These are phyloP conservation scores for Callionymus lyra DNA, from an alignment of 2,113 vertebrate genomes.

Conservation along the genomic window DNA sequence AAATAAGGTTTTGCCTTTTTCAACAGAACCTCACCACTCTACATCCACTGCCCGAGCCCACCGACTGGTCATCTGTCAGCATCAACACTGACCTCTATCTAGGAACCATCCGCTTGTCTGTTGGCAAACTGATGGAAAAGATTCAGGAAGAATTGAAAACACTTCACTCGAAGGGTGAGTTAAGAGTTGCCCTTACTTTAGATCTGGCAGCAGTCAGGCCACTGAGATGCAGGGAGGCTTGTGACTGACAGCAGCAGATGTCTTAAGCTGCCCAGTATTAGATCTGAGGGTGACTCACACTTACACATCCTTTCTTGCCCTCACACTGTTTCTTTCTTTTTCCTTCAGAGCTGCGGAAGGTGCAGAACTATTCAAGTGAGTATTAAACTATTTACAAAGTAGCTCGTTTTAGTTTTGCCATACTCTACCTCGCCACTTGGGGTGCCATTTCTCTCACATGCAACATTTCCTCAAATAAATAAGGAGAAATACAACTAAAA, in stretches of 20 bases:
- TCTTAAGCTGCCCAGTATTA: slow-evolving; percentile 10
- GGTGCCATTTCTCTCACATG: too few relatives aligned
- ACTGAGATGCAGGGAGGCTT: slow-evolving; percentile 5
- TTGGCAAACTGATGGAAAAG: slow-evolving; percentile 53
- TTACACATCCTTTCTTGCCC: background rate
- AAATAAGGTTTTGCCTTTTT: too few relatives aligned
- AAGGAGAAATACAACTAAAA: too few relatives aligned
- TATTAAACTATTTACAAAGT: slow-evolving; percentile 3
- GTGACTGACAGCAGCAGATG: slow-evolving; percentile 44
- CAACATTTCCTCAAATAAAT: too few relatives aligned
- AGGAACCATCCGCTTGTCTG: slow-evolving; percentile 57
- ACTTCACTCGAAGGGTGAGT: slow-evolving; percentile 62
- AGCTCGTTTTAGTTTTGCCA: too few relatives aligned
- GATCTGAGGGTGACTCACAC: slow-evolving; percentile 1
- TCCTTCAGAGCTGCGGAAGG: slow-evolving; percentile 58
- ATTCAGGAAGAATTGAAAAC: slow-evolving; percentile 63
- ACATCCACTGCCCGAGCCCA: slow-evolving; percentile 38
- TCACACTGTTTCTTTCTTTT: background rate
- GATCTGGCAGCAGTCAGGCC: too few relatives aligned
- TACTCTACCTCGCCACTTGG: too few relatives aligned
- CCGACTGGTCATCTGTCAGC: slow-evolving; percentile 61
- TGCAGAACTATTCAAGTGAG: slow-evolving; percentile 72
- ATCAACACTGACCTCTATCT: slow-evolving; percentile 66
- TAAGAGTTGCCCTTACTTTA: background rate
- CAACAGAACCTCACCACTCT: slow-evolving; percentile 42